These are phyloP conservation scores for Aricia agestis DNA, from an alignment of 1,140 invertebrate genomes.

Conservation along the genomic window DNA sequence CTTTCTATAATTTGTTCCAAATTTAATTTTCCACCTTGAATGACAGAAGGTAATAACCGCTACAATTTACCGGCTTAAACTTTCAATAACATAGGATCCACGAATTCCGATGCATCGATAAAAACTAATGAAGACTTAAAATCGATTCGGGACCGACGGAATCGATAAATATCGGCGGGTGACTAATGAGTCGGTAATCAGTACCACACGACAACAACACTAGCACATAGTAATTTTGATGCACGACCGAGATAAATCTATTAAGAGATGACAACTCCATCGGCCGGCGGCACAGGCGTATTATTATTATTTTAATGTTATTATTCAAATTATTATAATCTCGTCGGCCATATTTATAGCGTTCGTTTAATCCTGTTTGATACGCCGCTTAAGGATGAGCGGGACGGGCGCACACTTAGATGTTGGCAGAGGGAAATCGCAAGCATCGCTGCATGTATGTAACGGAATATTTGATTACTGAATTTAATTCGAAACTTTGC, in stretches of 20 bases:
- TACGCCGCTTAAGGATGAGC: slow-evolving; percentile 57
- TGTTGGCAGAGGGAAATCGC: not conserved
- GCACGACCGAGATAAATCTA: slow-evolving; percentile 63
- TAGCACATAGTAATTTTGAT: slow-evolving; percentile 52
- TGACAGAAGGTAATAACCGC: not conserved
- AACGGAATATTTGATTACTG: no score
- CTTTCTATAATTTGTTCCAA: not conserved
- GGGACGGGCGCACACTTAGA: slow-evolving; percentile 33
- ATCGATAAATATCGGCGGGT: slow-evolving; percentile 38
- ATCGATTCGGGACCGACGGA: slow-evolving; percentile 20
- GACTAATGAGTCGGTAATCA: slow-evolving; percentile 57
- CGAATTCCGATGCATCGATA: slow-evolving; percentile 16
- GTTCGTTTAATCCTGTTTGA: slow-evolving; percentile 63
- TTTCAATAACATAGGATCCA: slow-evolving; percentile 14
- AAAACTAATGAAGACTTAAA: slow-evolving; percentile 23
- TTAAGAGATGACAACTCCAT: slow-evolving; percentile 59
- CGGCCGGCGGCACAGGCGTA: slow-evolving; percentile 42
- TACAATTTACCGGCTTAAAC: not conserved
- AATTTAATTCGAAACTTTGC: no score
- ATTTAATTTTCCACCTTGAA: not conserved
- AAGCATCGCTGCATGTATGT: no score
- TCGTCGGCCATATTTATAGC: slow-evolving; percentile 65
- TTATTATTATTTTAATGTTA: slow-evolving; percentile 73
- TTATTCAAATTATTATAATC: slow-evolving; percentile 72
- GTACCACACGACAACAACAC: slow-evolving; percentile 43